Conservation (phyloP, 2,888 invertebrate genomes). For the Parapristionchus giblindavisi region DNA sequence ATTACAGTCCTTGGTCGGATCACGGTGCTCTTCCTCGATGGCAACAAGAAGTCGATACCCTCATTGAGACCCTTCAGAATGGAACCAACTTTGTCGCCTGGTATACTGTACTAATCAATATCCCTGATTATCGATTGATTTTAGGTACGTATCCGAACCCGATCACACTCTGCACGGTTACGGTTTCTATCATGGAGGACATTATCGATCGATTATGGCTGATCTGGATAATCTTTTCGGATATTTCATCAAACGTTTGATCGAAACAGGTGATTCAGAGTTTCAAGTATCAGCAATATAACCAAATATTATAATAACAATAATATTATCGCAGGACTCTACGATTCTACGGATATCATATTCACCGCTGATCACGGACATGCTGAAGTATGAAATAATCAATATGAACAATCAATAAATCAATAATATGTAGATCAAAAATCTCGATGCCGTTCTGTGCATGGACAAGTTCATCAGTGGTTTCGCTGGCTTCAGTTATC, state of each 20-base stretch:
- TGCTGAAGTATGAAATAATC: slow-evolving; percentile 47
- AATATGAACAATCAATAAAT: background rate
- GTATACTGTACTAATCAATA: background rate
- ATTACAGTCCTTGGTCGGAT: slow-evolving; percentile 29
- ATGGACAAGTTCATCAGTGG: slow-evolving; percentile 27
- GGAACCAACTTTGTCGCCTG: slow-evolving; percentile 34
- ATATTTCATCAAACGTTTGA: slow-evolving; percentile 25
- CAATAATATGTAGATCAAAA: background rate
- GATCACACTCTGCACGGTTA: slow-evolving; percentile 70
- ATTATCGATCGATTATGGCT: slow-evolving; percentile 37
- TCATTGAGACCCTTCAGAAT: background rate
- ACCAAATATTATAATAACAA: background rate
- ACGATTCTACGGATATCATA: slow-evolving; percentile 70
- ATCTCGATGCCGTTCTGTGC: slow-evolving; percentile 28
- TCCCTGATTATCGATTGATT: background rate
- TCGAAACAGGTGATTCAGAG: slow-evolving; percentile 5
- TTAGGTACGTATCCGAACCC: slow-evolving; percentile 71
- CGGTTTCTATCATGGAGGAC: slow-evolving; percentile 70
- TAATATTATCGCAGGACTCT: slow-evolving; percentile 51
- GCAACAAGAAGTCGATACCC: slow-evolving; percentile 27
- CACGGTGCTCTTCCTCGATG: slow-evolving; percentile 15
- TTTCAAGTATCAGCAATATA: background rate
- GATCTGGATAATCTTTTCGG: slow-evolving; percentile 23
- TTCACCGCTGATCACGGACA: slow-evolving; percentile 73
- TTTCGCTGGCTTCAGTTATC: slow-evolving; percentile 10